Percentiles rank a stretch among this genome's conserved stretches.
Conservation (phyloP, 2,113 vertebrate species). For the Cinclus mexicanus region DNA sequence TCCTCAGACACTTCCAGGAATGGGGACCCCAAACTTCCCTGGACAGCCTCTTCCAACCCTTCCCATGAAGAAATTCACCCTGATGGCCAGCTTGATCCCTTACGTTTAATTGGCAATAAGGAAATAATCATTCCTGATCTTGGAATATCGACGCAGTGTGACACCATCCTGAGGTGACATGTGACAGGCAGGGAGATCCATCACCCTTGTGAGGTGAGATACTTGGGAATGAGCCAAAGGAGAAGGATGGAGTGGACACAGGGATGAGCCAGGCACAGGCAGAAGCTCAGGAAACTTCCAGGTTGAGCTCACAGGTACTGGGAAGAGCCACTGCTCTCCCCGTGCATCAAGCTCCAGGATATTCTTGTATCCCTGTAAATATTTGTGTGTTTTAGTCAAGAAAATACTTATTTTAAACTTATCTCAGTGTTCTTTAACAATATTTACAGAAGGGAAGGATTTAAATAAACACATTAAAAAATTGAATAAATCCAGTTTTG, state of each 20-base stretch:
- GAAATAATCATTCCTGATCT: neutral
- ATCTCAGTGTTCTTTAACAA: neutral
- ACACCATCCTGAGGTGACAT: fast-evolving
- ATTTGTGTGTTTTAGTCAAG: neutral
- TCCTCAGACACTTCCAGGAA: neutral
- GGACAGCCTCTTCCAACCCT: neutral
- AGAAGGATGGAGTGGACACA: too few relatives aligned
- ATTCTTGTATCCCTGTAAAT: neutral
- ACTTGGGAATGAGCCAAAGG: fast-evolving
- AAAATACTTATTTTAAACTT: neutral
- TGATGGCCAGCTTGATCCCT: neutral
- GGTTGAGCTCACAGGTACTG: neutral
- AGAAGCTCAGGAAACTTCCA: neutral
- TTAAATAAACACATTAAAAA: neutral
- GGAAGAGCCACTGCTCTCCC: neutral
- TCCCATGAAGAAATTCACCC: neutral
- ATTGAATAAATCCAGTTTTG: neutral
- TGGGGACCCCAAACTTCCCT: neutral
- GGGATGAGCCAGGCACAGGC: neutral
- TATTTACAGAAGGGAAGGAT: neutral
- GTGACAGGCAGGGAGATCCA: fast-evolving
- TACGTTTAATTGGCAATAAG: neutral
- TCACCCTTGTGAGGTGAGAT: fast-evolving
- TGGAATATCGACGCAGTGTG: neutral
- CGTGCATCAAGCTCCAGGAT: neutral